phyloP scores from a whole-genome alignment of 2,888 invertebrate species.

The Oxystoma pomonae region DNA sequence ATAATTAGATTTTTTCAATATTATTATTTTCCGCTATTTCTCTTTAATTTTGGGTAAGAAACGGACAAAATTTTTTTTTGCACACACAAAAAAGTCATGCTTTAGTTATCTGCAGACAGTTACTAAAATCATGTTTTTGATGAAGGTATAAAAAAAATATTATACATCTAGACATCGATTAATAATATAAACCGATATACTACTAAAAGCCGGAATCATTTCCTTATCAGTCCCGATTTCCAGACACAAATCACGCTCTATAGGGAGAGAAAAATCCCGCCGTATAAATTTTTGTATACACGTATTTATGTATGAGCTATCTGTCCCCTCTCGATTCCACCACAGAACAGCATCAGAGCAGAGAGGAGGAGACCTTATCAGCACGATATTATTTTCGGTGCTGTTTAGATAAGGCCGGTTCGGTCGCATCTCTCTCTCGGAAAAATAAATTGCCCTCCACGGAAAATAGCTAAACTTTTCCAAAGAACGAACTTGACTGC shows the following conservation, averaged over 20 bases:
- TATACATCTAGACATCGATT: no score
- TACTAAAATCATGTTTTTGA: no score
- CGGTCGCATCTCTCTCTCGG: conserved; percentile 38
- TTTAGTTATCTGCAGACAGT: no score
- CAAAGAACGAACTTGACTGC: conserved; percentile 32
- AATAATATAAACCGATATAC: no score
- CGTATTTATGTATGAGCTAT: conserved; percentile 24
- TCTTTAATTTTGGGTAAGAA: no score
- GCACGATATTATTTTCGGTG: conserved; percentile 50
- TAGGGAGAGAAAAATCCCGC: conserved; percentile 18
- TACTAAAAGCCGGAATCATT: neutral
- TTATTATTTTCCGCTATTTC: no score
- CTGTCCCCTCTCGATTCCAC: conserved; percentile 7
- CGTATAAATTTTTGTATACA: conserved; percentile 25
- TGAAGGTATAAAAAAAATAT: no score
- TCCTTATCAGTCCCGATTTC: neutral
- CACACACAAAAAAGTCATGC: no score
- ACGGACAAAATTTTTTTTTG: no score
- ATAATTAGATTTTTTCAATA: no score
- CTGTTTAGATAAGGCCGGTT: conserved; percentile 48
- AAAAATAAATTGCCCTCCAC: conserved; percentile 51
- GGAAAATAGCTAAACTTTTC: conserved; percentile 50
- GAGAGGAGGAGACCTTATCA: conserved; percentile 17
- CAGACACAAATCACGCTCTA: neutral
- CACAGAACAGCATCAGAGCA: neutral